These are phyloP conservation scores for Zaprionus kolodkinae DNA, from an alignment of 1,140 invertebrate genomes.

Conservation along the genomic window DNA sequence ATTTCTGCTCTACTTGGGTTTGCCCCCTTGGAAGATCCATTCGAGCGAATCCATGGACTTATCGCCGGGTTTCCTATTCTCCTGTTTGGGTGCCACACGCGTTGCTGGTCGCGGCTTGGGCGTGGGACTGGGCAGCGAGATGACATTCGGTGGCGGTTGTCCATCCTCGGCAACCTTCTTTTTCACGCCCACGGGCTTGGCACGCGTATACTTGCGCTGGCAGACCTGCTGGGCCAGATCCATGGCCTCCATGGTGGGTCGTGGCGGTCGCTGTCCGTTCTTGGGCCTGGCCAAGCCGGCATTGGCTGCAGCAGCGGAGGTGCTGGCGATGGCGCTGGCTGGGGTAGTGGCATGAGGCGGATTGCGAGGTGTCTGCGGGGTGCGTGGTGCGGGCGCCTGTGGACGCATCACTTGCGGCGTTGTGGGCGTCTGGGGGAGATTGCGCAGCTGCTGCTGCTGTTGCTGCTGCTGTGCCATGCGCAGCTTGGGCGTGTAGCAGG, in stretches of 20 bases:
- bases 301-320: too few relatives aligned
- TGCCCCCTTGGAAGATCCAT: neutral
- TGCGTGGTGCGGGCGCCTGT: too few relatives aligned
- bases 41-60: conserved; percentile 4
- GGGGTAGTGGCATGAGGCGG: too few relatives aligned
- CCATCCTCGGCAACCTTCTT: neutral
- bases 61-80: neutral
- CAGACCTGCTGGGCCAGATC: conserved; percentile 1
- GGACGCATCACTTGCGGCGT: neutral
- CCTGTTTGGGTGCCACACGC: neutral
- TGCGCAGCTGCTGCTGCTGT: neutral
- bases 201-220: conserved; percentile 9
- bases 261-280: neutral
- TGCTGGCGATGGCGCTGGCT: too few relatives aligned
- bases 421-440: too few relatives aligned
- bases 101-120: neutral
- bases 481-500: too few relatives aligned
- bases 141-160: neutral
- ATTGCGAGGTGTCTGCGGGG: too few relatives aligned
- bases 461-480: neutral
- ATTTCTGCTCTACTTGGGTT: neutral
- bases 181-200: neutral
- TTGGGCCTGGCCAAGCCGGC: neutral
- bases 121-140: neutral
- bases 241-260: neutral